Base-by-base conservation (phyloP, 2,888 invertebrate species). In the Cephus pulcher region DNA sequence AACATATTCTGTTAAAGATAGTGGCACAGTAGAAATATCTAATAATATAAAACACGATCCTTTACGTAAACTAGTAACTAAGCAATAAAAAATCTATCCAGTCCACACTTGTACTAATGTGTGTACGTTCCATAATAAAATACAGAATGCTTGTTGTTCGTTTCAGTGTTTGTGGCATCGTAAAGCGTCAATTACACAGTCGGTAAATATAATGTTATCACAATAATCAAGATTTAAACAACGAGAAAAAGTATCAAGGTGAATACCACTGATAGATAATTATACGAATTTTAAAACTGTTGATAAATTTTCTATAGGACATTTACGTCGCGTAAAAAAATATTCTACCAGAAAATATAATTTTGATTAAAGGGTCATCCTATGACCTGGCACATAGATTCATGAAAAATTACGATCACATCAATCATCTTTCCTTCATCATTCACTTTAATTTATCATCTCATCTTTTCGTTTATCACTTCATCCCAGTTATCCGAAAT, bases 311-410 rank as follows among this genome's bases (percentile, higher is more conserved):
- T 56, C 77, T 78, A 75, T 40, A 70, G 79, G 78, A 78, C 74
- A 80, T 70, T 76, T 73, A 71, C 76, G 78, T 79, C 40, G 74
- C 78, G 78, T 82, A 79, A 81, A 80, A 79, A 82, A 81, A 81
- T 82, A 82, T 79, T 80, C 34, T 69, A 73, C 79, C 76, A 81
- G 70, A 78, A 80, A 82, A 82, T 71, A 71, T 71, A 71, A 71
- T 71, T 71, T 71, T 71, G 71, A 71, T 71, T 71, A 34, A 15
- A 15, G 56, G 56, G 9, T 56, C 56, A 56, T 56, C 56, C 9
- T 56, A 23, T 56, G 56, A 56, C 56, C 56, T 56, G 56, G 56
- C 56, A 56, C 56, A 56, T 56, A 23, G 6, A 56, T 56, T 56
- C 56, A 23, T 56, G 6, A 23, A 56, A 56, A 1, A 71, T 71